These are phyloP conservation scores for Ellobium chinense DNA, from an alignment of 2,888 invertebrate species.

Conservation along the genomic window DNA sequence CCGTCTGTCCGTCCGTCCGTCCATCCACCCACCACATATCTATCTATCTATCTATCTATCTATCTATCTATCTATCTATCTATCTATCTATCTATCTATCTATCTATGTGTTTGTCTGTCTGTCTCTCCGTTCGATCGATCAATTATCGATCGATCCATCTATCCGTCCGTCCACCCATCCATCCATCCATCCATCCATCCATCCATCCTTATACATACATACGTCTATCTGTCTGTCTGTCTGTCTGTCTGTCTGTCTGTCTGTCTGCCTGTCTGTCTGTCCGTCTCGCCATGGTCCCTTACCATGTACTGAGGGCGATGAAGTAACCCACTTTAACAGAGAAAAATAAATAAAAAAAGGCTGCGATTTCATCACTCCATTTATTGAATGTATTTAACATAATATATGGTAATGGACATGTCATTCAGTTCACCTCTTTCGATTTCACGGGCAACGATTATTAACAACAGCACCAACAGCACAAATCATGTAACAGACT, in stretches of 20 bases:
- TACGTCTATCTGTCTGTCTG: not conserved
- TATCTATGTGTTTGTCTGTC: not conserved
- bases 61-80: constrained; percentile 21
- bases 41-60: constrained; percentile 20
- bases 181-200: not conserved
- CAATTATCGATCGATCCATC: not conserved
- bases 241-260: not conserved
- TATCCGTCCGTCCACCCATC: not conserved
- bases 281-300: not conserved
- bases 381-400: too few species aligned
- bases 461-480: too few species aligned
- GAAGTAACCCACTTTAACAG: too few species aligned
- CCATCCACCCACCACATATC: not conserved
- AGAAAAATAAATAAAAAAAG: too few species aligned
- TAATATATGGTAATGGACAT: too few species aligned
- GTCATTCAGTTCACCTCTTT: too few species aligned
- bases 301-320: too few species aligned
- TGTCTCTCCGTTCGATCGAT: not conserved
- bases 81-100: constrained; percentile 19
- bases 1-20: not conserved
- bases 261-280: not conserved
- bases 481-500: too few species aligned
- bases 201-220: not conserved
- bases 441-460: too few species aligned
- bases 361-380: too few species aligned